Conservation (phyloP, 2,888 invertebrate genomes). For the Agrochola circellaris region DNA sequence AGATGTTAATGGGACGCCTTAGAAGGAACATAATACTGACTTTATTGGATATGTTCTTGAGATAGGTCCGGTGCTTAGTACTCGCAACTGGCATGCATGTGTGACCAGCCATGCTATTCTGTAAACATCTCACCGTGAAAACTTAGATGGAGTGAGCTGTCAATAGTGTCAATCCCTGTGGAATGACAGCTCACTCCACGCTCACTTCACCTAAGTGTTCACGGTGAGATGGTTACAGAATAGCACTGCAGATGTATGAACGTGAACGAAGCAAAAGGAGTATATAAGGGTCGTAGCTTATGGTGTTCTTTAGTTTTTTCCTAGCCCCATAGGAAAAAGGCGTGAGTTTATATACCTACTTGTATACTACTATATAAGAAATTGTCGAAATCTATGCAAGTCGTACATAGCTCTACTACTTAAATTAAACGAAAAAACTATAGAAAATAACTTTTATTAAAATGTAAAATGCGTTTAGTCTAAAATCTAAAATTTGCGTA, state of each 20-base stretch:
- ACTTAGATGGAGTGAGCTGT: too few species aligned
- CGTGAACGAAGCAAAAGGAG: background rate
- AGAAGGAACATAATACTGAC: too few species aligned
- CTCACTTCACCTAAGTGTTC: too few species aligned
- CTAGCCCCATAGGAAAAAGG: too few species aligned
- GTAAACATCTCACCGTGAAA: too few species aligned
- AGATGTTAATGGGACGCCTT: too few species aligned
- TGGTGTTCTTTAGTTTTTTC: background rate
- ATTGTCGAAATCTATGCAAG: background rate
- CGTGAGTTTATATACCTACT: too few species aligned
- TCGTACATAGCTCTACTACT: too few species aligned
- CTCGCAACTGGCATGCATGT: background rate
- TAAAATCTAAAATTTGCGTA: conserved; percentile 50
- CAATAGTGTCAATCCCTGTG: too few species aligned
- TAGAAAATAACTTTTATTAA: conserved; percentile 29
- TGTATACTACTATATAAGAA: background rate
- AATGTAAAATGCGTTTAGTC: conserved; percentile 42
- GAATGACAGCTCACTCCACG: too few species aligned
- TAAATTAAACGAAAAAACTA: conserved; percentile 5
- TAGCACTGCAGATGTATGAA: background rate
- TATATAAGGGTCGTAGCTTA: background rate
- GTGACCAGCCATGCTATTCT: too few species aligned
- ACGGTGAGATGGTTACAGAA: too few species aligned
- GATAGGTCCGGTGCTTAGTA: background rate
- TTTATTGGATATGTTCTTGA: background rate